These are phyloP conservation scores for Proctacanthus coquilletti DNA, from an alignment of 1,140 invertebrate genomes.

Conservation along the genomic window DNA sequence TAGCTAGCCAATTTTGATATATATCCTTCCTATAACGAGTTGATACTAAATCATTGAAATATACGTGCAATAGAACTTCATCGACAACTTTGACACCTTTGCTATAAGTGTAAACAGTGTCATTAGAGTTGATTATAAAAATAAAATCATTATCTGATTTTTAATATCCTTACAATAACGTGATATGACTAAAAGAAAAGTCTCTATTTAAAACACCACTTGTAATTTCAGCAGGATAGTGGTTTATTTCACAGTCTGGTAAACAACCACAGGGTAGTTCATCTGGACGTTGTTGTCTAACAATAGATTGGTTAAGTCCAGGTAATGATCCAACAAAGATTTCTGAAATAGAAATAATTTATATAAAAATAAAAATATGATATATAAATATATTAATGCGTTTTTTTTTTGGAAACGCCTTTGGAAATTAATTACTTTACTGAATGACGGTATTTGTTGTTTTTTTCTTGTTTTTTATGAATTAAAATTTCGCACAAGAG, in stretches of 20 bases:
- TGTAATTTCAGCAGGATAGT: slow-evolving; percentile 37
- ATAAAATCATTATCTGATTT: background rate
- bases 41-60: slow-evolving; percentile 41
- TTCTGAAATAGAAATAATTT: slow-evolving; percentile 7
- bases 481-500: too few relatives aligned
- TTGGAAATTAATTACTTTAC: too few relatives aligned
- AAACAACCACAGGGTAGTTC: slow-evolving; percentile 31
- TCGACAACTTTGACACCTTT: slow-evolving; percentile 32
- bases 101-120: slow-evolving; percentile 25
- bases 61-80: slow-evolving; percentile 41
- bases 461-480: too few relatives aligned
- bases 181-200: slow-evolving; percentile 4
- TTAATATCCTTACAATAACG: slow-evolving; percentile 10
- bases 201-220: slow-evolving; percentile 31
- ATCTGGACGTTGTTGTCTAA: slow-evolving; percentile 5
- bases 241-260: slow-evolving; percentile 38
- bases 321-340: slow-evolving; percentile 18
- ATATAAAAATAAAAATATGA: slow-evolving; percentile 4
- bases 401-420: too few relatives aligned
- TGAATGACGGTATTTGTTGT: too few relatives aligned
- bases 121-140: slow-evolving; percentile 10
- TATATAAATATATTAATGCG: too few relatives aligned
- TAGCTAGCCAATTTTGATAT: slow-evolving; percentile 37
- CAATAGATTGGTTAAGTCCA: slow-evolving; percentile 14
- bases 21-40: slow-evolving; percentile 41